Evolutionary conservation across 2,888 invertebrate species (phyloP), one percentile per base, ranked within the genome.

Genomic region (Celastrina argiolus): DNA sequence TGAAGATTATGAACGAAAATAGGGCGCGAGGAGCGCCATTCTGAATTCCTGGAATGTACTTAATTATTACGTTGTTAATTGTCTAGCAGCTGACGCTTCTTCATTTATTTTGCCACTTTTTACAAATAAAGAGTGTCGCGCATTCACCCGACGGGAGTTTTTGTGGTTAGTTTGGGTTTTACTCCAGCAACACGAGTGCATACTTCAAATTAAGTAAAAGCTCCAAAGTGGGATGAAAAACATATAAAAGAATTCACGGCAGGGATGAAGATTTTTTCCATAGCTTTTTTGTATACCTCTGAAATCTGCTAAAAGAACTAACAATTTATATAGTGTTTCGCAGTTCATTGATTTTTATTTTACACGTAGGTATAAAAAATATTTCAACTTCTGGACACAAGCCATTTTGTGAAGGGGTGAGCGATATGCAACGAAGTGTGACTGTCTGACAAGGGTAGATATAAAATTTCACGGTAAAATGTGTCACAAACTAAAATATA

Each of bases 391-490:
- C 51, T 45, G 22, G 22, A 51, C 51, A 22, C 51, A 51, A 51
- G 8, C 51, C 51, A 45, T 45, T 45, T 45, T 10, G 51, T 51
- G 22, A 51, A 51, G 12, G 51, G 51, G 51, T 51, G 51, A 51
- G 51, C 51, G 26, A 51, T 51, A 51, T 22, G 12, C 51, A 51
- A 51, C 51, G 22, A 14, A 51, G 22, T 51, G 51, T 26, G 18
- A 51, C 51, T 51, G 14, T 51, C 12, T 51, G 51, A 51, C 51
- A 51, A 51, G 51, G 51, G 51, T 51, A 26, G 51, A 51, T 51
- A 26, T 51, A 51, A 51, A 51, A 51, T 51, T 51, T 51, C 22
- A 22, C 12, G 51, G 51, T 51, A 51, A 51, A 26, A 16, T 16
- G 45, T 45, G 8, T 45, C 45, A 10, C 45, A 10, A 2, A 45